Percentiles rank a stretch among this genome's conserved stretches.
These are phyloP conservation scores for Trachelus stipa DNA, from an alignment of 2,888 invertebrate species.

Conservation along the genomic window DNA sequence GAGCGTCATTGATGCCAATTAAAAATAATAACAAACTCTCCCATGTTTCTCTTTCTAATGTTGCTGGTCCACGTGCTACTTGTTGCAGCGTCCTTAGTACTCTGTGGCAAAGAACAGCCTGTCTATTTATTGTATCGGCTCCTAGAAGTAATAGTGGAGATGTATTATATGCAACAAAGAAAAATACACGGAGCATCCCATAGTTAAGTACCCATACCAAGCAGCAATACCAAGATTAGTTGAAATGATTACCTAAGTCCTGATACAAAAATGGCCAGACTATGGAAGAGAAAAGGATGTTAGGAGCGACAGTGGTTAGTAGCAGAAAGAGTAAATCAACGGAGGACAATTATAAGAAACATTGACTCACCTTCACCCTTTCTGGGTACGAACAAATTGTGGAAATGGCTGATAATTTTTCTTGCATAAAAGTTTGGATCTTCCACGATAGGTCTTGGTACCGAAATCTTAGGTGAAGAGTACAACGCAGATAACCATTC, in stretches of 20 bases:
- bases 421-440: constrained; percentile 92
- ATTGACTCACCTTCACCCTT: constrained; percentile 86
- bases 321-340: constrained; percentile 6
- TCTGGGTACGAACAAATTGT: constrained; percentile 93
- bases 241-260: constrained; percentile 78
- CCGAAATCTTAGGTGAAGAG: constrained; percentile 85
- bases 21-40: constrained; percentile 88
- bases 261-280: constrained; percentile 92
- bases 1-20: constrained; percentile 89
- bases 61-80: constrained; percentile 79
- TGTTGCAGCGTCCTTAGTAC: constrained; percentile 88
- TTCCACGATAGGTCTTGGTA: constrained; percentile 88
- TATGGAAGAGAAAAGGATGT: constrained; percentile 70
- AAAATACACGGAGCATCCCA: neutral
- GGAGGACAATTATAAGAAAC: neutral
- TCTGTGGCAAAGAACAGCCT: constrained; percentile 93
- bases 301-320: constrained; percentile 8
- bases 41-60: constrained; percentile 90
- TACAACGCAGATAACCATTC: constrained; percentile 94
- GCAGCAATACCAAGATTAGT: constrained; percentile 5
- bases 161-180: constrained; percentile 17
- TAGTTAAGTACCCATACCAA: neutral
- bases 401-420: constrained; percentile 91
- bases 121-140: constrained; percentile 89
- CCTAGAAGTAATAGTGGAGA: constrained; percentile 68